These are phyloP conservation scores for Puffinus mauretanicus DNA, from an alignment of 2,113 vertebrate genomes.

Conservation along the genomic window DNA sequence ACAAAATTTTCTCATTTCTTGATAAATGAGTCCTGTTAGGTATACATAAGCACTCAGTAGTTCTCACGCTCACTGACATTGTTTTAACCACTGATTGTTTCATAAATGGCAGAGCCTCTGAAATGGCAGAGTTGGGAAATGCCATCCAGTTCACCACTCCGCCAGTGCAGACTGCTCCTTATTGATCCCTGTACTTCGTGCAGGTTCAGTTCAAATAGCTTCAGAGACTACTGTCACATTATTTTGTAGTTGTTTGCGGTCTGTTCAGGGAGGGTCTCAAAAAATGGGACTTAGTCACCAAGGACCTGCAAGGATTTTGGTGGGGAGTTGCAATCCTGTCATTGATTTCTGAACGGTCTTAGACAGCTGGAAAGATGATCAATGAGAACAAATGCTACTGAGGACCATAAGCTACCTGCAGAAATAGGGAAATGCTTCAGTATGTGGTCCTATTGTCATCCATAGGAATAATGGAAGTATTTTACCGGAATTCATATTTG, in stretches of 20 bases:
- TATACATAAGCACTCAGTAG: neutral
- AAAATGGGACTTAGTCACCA: neutral
- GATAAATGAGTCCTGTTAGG: neutral
- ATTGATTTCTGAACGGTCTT: neutral
- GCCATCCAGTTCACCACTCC: neutral
- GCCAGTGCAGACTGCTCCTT: neutral
- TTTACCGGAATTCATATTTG: neutral
- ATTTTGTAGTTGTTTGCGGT: neutral
- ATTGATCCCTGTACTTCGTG: neutral
- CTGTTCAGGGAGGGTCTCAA: neutral
- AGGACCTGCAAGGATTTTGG: neutral
- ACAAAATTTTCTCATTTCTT: neutral
- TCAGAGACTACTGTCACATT: neutral
- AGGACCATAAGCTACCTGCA: neutral
- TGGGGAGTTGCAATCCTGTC: neutral
- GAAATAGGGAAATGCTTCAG: neutral
- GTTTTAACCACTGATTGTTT: neutral
- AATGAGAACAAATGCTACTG: neutral
- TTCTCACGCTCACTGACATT: neutral
- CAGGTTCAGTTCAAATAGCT: neutral
- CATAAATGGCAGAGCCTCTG: neutral
- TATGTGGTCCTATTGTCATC: neutral
- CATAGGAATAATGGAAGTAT: neutral
- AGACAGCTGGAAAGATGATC: neutral
- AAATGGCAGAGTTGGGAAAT: neutral